These are phyloP conservation scores for Hydractinia symbiolongicarpus DNA, from an alignment of 30 jellyfish, hydroid and myxozoan genomes.

Conservation along the genomic window DNA sequence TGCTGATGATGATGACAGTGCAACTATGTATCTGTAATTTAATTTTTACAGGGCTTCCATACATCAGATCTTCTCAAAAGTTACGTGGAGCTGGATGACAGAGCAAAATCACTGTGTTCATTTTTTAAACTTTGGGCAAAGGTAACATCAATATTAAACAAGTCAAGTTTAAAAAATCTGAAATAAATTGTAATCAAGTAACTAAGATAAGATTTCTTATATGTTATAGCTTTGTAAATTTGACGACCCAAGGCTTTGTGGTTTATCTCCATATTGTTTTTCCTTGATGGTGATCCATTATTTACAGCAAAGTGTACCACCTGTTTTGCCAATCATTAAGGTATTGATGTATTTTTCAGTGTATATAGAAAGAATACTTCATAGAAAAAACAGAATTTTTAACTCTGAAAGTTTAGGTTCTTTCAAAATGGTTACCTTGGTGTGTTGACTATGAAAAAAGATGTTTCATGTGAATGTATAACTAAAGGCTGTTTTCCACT, in stretches of 20 bases:
- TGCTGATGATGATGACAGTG: no score
- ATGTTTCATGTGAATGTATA: no score
- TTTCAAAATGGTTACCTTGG: no score
- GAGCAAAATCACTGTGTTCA: slow-evolving; percentile 11
- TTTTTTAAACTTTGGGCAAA: slow-evolving; percentile 42
- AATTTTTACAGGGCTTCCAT: slow-evolving; percentile 12
- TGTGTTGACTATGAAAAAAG: no score
- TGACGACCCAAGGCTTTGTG: slow-evolving; percentile 30
- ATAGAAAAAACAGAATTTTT: no score
- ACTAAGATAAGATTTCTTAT: no score
- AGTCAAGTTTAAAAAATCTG: no score
- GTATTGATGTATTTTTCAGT: background rate
- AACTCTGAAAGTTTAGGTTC: no score
- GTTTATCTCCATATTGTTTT: slow-evolving; percentile 18
- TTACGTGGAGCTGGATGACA: slow-evolving; percentile 4
- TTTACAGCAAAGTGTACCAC: slow-evolving; percentile 26
- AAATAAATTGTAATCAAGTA: no score
- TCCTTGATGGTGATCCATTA: slow-evolving; percentile 26
- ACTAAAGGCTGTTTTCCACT: no score
- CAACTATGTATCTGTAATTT: background rate
- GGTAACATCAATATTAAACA: slow-evolving; percentile 7
- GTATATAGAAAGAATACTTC: no score
- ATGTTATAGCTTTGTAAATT: slow-evolving; percentile 20
- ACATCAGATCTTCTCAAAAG: slow-evolving; percentile 16
- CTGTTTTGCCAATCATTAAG: slow-evolving; percentile 15